Base-by-base conservation (phyloP, 2,888 invertebrate genomes). In the Aspidiotus destructor region DNA sequence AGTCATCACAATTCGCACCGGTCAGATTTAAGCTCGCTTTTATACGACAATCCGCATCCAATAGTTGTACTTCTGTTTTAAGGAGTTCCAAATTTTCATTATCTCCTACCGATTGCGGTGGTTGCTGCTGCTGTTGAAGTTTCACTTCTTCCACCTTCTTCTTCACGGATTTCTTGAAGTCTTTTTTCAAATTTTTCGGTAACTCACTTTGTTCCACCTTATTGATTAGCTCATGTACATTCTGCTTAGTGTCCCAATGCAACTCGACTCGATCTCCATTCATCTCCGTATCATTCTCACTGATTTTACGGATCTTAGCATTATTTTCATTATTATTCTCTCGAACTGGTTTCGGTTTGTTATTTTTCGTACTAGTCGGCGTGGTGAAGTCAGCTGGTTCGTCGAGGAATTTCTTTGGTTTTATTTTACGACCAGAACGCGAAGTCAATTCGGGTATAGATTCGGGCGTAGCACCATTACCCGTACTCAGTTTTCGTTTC, bases 1-100 rank as follows among this genome's bases (percentile, higher is more conserved):
- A 89, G 69, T 83, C 78, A 48, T 87, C 85, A 0, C 88, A 84
- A 73, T 90, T 86, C 0, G 90, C 89, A 71, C 82, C 81, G 73
- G 84, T 84, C 60, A 86, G 76, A 60, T 85, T 82, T 58, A 89
- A 78, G 73, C 84, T 84, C 0, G 82, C 81, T 75, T 85, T 86
- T 62, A 89, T 86, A 74, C 83, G 82, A 8, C 82, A 81, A 73
- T 87, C 87, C 69, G 85, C 74, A 70, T 84, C 83, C 41, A 87
- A 79, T 9, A 89, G 75, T 62, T 83, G 83, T 74, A 83, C 82
- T 75, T 88, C 88, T 0, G 81, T 82, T 74, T 84, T 83, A 54
- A 87, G 75, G 83, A 82, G 60, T 41, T 60, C 72, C 16, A 70
- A 57, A 68, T 54, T 60, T 2, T 16, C 70, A 40, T 28, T 42